Base-by-base conservation (phyloP, 2,113 vertebrate species). In the Mobula hypostoma region DNA sequence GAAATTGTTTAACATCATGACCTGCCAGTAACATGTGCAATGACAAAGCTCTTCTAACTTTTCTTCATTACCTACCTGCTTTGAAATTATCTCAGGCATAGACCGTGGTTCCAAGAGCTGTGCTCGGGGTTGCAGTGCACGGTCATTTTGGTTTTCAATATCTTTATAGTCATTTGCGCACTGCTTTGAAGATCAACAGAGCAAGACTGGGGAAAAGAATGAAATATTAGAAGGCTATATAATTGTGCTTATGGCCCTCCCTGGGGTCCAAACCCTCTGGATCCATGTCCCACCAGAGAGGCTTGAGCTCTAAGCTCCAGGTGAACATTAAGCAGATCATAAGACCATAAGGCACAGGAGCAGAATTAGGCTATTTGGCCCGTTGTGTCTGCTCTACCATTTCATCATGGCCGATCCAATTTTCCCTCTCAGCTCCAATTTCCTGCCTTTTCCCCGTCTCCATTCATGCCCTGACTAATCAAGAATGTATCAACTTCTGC, bases 41-140 rank as follows among this genome's bases (percentile, higher is more conserved):
- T 97, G 97, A 97, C 97, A 96, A 96, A 97, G 96, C 95, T 94
- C 95, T 96, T 97, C 95, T 95, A 95, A 95, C 96, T 95, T 94
- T 80, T 56, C 90, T 78, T 79, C 94, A 95, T 96, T 95, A 96
- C 94, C 96, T 96, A 96, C 96, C 96, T 97, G 96, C 95, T 95
- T 96, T 95, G 95, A 96, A 96, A 96, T 96, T 96, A 96, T 96
- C 95, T 96, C 95, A 96, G 95, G 97, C 95, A 95, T 96, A 96
- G 95, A 95, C 95, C 95, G 94, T 94, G 94, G 95, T 95, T 95
- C 96, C 97, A 96, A 96, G 95, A 29, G 21, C 15, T 66, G 87
- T 95, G 96, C 96, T 97, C 97, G 95, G 94, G 92, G 17, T 7
- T 48, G 56, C 21, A 36, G 61, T 8, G 15, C 61, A 66, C 15